Percentiles rank a stretch among this genome's conserved stretches.
Evolutionary conservation across 2,113 vertebrate species (phyloP).

Genomic region (Macaca nemestrina): DNA sequence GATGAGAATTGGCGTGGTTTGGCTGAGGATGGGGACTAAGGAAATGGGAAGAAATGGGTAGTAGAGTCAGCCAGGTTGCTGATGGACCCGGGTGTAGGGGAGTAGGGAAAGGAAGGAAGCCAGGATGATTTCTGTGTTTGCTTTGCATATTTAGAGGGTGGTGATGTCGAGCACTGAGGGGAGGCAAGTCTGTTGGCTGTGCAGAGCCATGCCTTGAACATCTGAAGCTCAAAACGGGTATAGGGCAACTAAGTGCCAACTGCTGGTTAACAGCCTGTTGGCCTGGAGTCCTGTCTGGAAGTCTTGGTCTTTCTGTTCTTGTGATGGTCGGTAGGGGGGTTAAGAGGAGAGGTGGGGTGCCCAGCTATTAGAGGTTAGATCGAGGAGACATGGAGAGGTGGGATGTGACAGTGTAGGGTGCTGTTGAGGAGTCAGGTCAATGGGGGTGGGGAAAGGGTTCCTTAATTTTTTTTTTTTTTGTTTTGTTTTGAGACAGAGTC

Average conservation of each 20-base stretch:
- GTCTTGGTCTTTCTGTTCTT: not conserved
- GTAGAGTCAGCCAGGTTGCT: no score
- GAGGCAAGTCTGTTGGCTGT: not conserved
- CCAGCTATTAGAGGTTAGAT: not conserved
- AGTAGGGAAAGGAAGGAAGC: not conserved
- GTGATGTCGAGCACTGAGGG: no score
- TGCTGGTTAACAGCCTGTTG: not conserved
- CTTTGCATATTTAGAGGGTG: not conserved
- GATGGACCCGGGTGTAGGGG: not conserved
- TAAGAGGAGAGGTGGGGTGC: not conserved
- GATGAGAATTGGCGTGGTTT: not conserved
- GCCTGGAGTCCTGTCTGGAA: not conserved
- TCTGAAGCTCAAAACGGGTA: not conserved
- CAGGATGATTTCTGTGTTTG: not conserved
- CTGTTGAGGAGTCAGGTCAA: not conserved
- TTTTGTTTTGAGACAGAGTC: no score
- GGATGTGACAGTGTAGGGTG: not conserved
- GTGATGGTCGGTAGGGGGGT: not conserved
- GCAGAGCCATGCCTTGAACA: not conserved
- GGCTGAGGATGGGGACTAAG: not conserved
- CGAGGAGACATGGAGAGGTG: not conserved
- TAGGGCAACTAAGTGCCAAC: not conserved
- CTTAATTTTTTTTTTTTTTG: not conserved
- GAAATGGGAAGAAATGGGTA: not conserved
- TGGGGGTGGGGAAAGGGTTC: not conserved